Base-by-base conservation (phyloP, 1,140 invertebrate genomes). In the Ladona fulva region DNA sequence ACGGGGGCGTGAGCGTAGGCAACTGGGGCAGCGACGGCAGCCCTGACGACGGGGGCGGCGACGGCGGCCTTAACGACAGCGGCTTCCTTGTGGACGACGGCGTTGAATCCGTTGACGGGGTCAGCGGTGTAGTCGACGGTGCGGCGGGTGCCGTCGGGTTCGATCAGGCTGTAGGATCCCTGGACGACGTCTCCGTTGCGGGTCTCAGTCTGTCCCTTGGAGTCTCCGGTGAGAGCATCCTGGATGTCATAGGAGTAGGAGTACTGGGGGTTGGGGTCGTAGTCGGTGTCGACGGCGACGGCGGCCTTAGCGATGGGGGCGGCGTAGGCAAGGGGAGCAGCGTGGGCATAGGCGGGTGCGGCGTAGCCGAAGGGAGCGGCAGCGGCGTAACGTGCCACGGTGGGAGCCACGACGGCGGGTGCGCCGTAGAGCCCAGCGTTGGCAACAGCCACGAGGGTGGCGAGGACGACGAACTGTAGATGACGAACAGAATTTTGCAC, bases 1-100 rank as follows among this genome's bases (percentile, higher is more conserved):
- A 81, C 81, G 52, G n/a, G 16, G 52, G 52, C 52, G 14, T 1
- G 5, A 24, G 84, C 83, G 10, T 84, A 81, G 19, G 85, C 82
- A 7, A 86, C 86, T 37, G 87, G 84, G 14, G 89, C 88, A 37
- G 89, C 85, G 29, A 88, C 88, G 81, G 89, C 89, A 84, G 89
- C 88, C 80, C 87, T 88, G 80, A 88, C 88, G 79, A 88, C 83
- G 76, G 76, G 76, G 44, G 42, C 76, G 37, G 42, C 44, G 24
- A 42, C 76, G 29, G 29, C 24, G 14, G 24, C 74, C 24, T 37
- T 76, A 19, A 19, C 74, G 24, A 24, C 14, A 12, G 74, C 74
- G 5, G 29, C 74, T 11, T 24, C 74, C 6, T 11, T 5, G 24
- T 25, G 74, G 6, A 25, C 74, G 22, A 25, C 29, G 24, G 29